A percentile compares a stretch with the other conserved stretches of the same genome.
These are phyloP conservation scores for Adrianichthys oophorus DNA, from an alignment of 2,797 vertebrate species.

Conservation along the genomic window DNA sequence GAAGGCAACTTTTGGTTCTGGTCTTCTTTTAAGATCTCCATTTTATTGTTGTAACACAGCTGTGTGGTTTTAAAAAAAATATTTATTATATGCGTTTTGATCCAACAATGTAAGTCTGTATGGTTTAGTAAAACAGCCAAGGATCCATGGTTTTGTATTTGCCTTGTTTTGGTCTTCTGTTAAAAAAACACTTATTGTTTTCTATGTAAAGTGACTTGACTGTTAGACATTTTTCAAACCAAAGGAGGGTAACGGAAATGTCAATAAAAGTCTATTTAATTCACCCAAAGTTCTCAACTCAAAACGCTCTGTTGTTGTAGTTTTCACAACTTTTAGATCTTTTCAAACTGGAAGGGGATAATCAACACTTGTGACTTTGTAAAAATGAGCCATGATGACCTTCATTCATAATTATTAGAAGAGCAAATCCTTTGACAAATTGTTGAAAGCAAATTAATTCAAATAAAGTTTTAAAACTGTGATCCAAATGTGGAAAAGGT, in stretches of 20 bases:
- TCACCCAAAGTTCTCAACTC: not conserved
- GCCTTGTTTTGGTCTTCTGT: conserved; percentile 6
- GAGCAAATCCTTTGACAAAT: too few species aligned
- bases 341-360: not conserved
- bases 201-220: conserved; percentile 53
- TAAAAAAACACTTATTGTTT: conserved; percentile 9
- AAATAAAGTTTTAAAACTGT: too few species aligned
- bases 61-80: too few species aligned
- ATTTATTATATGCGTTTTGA: not conserved
- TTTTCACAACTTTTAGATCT: not conserved
- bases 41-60: too few species aligned
- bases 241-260: conserved; percentile 47
- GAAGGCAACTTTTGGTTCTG: too few species aligned
- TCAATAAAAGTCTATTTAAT: conserved; percentile 45
- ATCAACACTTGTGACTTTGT: too few species aligned
- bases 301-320: not conserved
- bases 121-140: conserved; percentile 56
- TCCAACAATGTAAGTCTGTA: conserved; percentile 9
- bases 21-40: too few species aligned
- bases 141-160: conserved; percentile 40
- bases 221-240: conserved; percentile 70
- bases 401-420: too few species aligned
- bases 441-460: too few species aligned
- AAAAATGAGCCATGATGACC: too few species aligned
- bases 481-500: too few species aligned